phyloP scores from a whole-genome alignment of 2,888 invertebrate species.

The Ganaspis brasiliensis region DNA sequence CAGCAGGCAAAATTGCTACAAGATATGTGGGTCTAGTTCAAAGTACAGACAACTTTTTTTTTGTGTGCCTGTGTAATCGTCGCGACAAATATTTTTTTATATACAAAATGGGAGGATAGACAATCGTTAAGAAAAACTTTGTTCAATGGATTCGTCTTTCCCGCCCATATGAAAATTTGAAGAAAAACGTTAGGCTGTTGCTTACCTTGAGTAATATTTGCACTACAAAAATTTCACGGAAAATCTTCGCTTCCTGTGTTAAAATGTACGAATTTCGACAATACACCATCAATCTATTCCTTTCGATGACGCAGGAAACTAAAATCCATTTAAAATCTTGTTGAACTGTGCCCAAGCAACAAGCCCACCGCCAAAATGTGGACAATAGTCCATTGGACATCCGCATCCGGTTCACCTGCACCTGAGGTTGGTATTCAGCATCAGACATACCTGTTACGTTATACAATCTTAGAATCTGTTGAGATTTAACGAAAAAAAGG shows the following conservation, averaged over 20 bases:
- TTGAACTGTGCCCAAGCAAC: conserved; percentile 64
- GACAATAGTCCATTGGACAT: conserved; percentile 74
- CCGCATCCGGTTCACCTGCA: conserved; percentile 59
- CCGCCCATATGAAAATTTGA: conserved; percentile 19
- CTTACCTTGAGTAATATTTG: conserved; percentile 61
- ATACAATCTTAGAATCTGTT: not conserved
- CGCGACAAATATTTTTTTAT: not conserved
- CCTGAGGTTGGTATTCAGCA: conserved; percentile 24
- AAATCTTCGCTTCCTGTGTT: conserved; percentile 60
- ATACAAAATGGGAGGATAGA: not conserved
- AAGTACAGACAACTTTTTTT: too few species aligned
- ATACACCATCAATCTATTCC: conserved; percentile 63
- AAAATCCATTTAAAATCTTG: conserved; percentile 72
- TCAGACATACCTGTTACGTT: too few species aligned
- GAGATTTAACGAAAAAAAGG: conserved; percentile 3
- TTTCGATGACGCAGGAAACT: conserved; percentile 55
- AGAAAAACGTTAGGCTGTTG: not conserved
- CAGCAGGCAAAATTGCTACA: too few species aligned
- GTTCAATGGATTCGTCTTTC: not conserved
- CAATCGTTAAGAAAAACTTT: not conserved
- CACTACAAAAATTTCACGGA: conserved; percentile 69
- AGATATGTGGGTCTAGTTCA: too few species aligned
- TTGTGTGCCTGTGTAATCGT: too few species aligned
- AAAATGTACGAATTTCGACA: conserved; percentile 44
- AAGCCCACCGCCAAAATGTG: conserved; percentile 66